Evolutionary conservation across 2,113 vertebrate species (phyloP), one percentile per base, ranked within the genome.

Genomic region (Gallinago paraguaiae): DNA sequence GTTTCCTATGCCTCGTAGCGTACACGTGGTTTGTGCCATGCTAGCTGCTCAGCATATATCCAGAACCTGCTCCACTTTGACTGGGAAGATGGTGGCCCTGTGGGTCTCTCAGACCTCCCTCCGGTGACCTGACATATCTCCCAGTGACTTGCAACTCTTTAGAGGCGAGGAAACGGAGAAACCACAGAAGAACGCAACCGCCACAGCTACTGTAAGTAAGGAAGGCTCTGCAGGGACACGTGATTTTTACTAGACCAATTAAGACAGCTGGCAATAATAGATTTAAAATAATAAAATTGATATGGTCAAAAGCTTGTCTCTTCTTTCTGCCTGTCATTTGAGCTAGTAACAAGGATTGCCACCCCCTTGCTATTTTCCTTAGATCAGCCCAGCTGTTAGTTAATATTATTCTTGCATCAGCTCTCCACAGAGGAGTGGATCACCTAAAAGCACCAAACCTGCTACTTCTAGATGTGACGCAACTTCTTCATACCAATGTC

Each of bases 21-120:
- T 9, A n/a, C 0, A 0, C 2, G 1, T 39, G 57, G 16, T n/a
- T 48, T 13, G 8, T 10, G 14, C 28, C 18, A 35, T 3, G 22
- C 20, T 20, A 31, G 31, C 33, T 13, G 3, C 48, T 22, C 6
- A 25, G 65, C 33, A 13, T 25, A 37, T 46, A 93, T 35, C 16
- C 35, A 93, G 60, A 89, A 78, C 9, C 11, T 89, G 27, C 17
- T 13, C 14, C 3, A 2, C 27, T 61, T 39, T 18, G 31, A 68
- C 43, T 43, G 39, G 3, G 23, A 74, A 74, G 69, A 37, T 1
- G 1, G 20, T 22, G 48, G 20, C 22, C 31, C 51, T 84, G 39
- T 11, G 74, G 20, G n/a, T 72, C 31, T 82, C 24, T 45, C n/a
- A 60, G 27, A 67, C 5, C 8, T 8, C 5, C 3, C 8, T 3